A percentile compares a stretch with the other conserved stretches of the same genome.
Conservation (phyloP, 2,797 vertebrate genomes). For the Mus caroli region DNA sequence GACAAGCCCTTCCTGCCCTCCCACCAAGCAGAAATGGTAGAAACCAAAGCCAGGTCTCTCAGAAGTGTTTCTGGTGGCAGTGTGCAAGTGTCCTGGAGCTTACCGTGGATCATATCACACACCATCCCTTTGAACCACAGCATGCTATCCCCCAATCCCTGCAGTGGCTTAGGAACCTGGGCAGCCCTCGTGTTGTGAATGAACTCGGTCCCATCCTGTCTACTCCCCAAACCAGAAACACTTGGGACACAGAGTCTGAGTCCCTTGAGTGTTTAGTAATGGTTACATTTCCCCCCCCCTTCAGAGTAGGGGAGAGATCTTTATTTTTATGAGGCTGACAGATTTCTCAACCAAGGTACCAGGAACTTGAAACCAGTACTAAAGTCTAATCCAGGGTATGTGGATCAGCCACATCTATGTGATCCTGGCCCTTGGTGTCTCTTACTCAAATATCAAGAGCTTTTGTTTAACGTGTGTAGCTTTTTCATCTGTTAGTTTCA, state of each 20-base stretch:
- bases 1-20: not conserved
- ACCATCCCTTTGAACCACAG: not conserved
- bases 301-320: not conserved
- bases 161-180: not conserved
- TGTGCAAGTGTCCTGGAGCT: not conserved
- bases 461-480: not conserved
- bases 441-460: not conserved
- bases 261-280: not conserved
- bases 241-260: not conserved
- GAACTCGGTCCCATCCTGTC: not conserved
- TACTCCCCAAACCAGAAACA: not conserved
- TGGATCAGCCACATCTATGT: not conserved
- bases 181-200: not conserved
- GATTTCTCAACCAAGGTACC: not conserved
- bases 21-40: not conserved
- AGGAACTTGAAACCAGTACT: not conserved
- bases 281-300: too few species aligned
- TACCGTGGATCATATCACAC: not conserved
- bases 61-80: not conserved
- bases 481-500: not conserved
- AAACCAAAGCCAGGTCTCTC: not conserved
- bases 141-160: not conserved
- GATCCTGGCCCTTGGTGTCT: not conserved
- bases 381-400: not conserved
- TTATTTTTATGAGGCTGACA: not conserved